Evolutionary conservation across 2,888 invertebrate species (phyloP).

Genomic region (Leucophenga maculata): DNA sequence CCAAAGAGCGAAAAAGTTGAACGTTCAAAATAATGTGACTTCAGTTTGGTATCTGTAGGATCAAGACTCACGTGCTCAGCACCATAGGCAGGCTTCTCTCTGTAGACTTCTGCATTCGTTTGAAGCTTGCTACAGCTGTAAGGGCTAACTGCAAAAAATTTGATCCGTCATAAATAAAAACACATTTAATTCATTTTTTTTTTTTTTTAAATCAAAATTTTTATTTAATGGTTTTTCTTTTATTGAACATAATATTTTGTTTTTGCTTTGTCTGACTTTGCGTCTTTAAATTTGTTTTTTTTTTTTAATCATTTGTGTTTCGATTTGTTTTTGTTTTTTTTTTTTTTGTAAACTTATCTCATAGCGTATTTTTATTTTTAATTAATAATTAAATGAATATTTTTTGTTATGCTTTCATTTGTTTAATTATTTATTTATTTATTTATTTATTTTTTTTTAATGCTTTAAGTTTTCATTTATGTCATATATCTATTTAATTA

Average conservation of each 20-base stretch:
- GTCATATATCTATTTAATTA: slow-evolving; percentile 1
- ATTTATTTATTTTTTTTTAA: slow-evolving; percentile 18
- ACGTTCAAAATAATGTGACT: too few species aligned
- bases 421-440: slow-evolving; percentile 8
- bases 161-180: slow-evolving; percentile 15
- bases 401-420: not conserved
- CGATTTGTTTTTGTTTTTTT: slow-evolving; percentile 36
- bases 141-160: too few species aligned
- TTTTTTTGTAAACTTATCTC: slow-evolving; percentile 24
- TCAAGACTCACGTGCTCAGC: too few species aligned
- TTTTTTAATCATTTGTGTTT: slow-evolving; percentile 54
- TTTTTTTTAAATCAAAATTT: slow-evolving; percentile 52
- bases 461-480: not conserved
- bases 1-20: too few species aligned
- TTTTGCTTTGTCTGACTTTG: slow-evolving; percentile 40
- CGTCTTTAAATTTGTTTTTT: slow-evolving; percentile 42
- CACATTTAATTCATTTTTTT: not conserved
- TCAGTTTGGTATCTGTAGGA: too few species aligned
- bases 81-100: too few species aligned
- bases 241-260: slow-evolving; percentile 70
- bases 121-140: too few species aligned
- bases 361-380: slow-evolving; percentile 16
- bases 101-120: too few species aligned
- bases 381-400: slow-evolving; percentile 21
- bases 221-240: slow-evolving; percentile 59